A percentile compares a stretch with the other conserved stretches of the same genome.
Conservation (phyloP, 2,113 vertebrate species). For the Ardeotis arabs region DNA sequence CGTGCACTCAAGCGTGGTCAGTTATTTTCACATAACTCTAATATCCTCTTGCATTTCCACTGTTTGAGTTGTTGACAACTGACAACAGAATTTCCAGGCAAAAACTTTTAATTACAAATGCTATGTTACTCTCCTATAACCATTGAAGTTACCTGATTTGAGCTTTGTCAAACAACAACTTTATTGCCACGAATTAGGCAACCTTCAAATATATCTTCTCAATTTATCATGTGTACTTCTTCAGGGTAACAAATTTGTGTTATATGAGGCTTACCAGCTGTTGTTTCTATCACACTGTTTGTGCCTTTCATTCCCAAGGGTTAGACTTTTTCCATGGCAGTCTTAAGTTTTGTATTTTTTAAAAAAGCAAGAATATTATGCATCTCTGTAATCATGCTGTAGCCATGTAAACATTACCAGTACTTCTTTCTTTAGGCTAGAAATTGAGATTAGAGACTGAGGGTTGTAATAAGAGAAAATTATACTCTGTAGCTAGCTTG, state of each 20-base stretch:
- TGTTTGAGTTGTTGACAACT: not conserved
- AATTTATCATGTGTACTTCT: not conserved
- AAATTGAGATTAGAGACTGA: conserved; percentile 32
- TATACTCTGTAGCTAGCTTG: conserved; percentile 8
- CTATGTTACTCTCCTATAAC: not conserved
- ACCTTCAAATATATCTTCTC: not conserved
- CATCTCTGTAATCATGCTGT: not conserved
- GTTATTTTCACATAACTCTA: not conserved
- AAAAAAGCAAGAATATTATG: not conserved
- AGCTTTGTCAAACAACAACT: not conserved
- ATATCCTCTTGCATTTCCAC: not conserved
- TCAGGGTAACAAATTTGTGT: not conserved
- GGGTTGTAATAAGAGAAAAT: conserved; percentile 47
- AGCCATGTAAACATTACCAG: not conserved
- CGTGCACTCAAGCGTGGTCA: not conserved
- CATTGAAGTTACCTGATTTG: not conserved
- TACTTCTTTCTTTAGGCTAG: conserved; percentile 31
- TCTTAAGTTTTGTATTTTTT: not conserved
- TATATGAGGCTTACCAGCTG: not conserved
- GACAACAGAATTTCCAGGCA: not conserved
- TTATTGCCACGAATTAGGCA: not conserved
- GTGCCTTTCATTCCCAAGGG: not conserved
- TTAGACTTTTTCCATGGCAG: not conserved
- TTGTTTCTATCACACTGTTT: not conserved
- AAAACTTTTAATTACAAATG: not conserved